Percentiles rank a stretch among this genome's conserved stretches.
Evolutionary conservation across 2,888 invertebrate genomes (phyloP).

Genomic region (Trichopoda pennipes): DNA sequence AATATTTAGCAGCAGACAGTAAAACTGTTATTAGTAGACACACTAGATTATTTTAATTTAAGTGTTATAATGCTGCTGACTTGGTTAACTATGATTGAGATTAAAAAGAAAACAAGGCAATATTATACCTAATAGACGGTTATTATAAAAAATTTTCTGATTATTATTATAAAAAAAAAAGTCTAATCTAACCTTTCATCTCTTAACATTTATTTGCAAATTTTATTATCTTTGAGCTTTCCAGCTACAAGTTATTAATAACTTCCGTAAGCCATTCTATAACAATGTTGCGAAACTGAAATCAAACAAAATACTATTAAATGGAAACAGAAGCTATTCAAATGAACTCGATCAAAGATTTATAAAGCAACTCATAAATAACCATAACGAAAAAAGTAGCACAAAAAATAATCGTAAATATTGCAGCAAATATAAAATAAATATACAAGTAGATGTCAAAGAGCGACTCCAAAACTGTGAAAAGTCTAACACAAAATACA

Average conservation of each 20-base stretch:
- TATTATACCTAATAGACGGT: too few species aligned
- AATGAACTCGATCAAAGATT: constrained; percentile 7
- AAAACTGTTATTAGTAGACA: too few species aligned
- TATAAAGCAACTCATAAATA: constrained; percentile 61
- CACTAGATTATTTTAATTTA: too few species aligned
- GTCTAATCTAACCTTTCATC: neutral
- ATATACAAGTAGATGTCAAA: constrained; percentile 4
- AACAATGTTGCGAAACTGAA: constrained; percentile 37
- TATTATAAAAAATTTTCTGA: too few species aligned
- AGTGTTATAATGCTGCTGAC: too few species aligned
- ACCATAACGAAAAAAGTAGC: constrained; percentile 59
- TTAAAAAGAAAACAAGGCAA: too few species aligned
- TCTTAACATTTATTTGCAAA: neutral
- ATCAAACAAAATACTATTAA: neutral
- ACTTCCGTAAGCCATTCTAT: constrained; percentile 33
- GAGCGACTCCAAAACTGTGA: constrained; percentile 7
- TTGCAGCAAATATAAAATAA: constrained; percentile 54
- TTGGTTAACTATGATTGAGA: too few species aligned
- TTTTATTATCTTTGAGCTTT: neutral
- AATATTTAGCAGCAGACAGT: too few species aligned
- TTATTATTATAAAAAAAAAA: too few species aligned
- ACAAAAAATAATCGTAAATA: constrained; percentile 54
- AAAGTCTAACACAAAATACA: constrained; percentile 32
- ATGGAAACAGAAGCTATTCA: neutral
- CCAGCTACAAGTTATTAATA: constrained; percentile 39